Base-by-base conservation (phyloP, 2,888 invertebrate species). In the Plagodis pulveraria region DNA sequence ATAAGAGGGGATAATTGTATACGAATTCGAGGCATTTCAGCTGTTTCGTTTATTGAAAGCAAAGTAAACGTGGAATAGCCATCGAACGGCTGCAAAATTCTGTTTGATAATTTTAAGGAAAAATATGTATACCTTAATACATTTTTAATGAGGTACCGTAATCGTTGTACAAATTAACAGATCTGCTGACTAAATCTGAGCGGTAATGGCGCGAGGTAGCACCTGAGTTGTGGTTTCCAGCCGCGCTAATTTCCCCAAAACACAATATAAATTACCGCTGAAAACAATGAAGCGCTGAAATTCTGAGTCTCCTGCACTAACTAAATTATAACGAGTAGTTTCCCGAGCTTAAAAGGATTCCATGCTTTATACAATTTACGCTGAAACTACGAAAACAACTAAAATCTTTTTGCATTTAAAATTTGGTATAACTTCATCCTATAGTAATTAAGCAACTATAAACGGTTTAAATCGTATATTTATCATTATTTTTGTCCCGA, bases 241-340 rank as follows among this genome's bases (percentile, higher is more conserved):
- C 71, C 70, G 73, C 78, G 81, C 83, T 89, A 87, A 90, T 90
- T 88, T 86, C 78, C 45, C 78, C 80, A 78, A 83, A 88, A 83
- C 84, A 84, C 83, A 81, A 83, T 85, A 88, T 88, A 87, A 89
- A 89, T 89, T 87, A 89, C 84, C 72, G 74, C 66, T 69, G 77
- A 79, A 88, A 89, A 89, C 89, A 90, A 89, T 86, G 86, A 86
- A 81, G 69, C 67, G 66, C 71, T 66, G 70, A 72, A 76, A 72
- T 73, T 68, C 73, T 53, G 63, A 66, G 54, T 63, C 63, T 63
- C 71, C 64, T 74, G 70, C 74, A 65, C 69, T 58, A 60, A 66
- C 77, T 75, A 79, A 83, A 84, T 82, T 78, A 80, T 79, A 77
- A 78, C 77, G 77, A 78, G 74, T 46, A 59, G 5, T 6, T 42